Percentiles rank a stretch among this genome's conserved stretches.
Conservation (phyloP, 2,113 vertebrate species). For the Furnarius figulus region DNA sequence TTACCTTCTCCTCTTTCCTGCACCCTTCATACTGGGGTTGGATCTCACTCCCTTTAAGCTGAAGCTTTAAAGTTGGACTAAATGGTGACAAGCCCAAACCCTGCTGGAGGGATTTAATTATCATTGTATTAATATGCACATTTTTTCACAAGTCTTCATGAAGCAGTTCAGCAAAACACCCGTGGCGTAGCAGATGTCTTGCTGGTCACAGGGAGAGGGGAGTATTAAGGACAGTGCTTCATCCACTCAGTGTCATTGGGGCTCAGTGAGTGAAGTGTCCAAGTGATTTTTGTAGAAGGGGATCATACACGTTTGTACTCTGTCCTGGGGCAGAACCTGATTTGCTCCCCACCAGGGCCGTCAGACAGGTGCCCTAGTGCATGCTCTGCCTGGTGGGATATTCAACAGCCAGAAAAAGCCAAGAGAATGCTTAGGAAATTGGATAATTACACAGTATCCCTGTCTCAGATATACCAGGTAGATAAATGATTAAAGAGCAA, state of each 20-base stretch:
- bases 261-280: not conserved
- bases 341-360: not conserved
- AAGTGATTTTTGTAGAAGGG: not conserved
- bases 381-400: not conserved
- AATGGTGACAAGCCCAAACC: not conserved
- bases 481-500: not conserved
- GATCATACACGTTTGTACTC: not conserved
- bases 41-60: not conserved
- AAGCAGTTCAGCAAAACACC: not conserved
- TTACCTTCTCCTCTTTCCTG: not conserved
- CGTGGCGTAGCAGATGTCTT: not conserved
- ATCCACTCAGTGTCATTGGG: not conserved
- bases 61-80: not conserved
- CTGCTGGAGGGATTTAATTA: not conserved
- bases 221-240: not conserved
- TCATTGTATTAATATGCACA: not conserved
- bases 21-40: not conserved
- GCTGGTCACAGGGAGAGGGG: not conserved
- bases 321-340: not conserved
- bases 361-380: not conserved
- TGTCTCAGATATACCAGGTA: not conserved
- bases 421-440: not conserved
- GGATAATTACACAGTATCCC: not conserved
- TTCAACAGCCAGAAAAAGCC: not conserved
- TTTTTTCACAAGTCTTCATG: not conserved